phyloP scores from a whole-genome alignment of 2,888 invertebrate genomes.

The Polydesmus complanatus region DNA sequence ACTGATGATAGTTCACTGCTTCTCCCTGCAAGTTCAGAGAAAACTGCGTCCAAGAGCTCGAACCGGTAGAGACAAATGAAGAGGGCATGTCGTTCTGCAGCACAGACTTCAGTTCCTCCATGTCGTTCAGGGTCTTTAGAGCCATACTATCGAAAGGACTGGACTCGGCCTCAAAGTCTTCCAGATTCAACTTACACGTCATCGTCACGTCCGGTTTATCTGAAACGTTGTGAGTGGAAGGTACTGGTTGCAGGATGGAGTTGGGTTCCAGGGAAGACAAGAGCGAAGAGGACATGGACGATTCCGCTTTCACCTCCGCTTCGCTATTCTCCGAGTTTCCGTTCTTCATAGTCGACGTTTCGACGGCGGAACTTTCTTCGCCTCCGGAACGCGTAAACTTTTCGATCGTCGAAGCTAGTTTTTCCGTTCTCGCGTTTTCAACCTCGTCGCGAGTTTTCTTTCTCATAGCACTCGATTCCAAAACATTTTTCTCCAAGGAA shows the following conservation, averaged over 20 bases:
- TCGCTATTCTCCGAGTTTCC: not conserved
- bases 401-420: slow-evolving; percentile 15
- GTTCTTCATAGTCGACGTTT: not conserved
- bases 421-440: slow-evolving; percentile 26
- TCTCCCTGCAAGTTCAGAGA: not conserved
- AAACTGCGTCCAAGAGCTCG: not conserved
- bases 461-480: slow-evolving; percentile 57
- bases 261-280: slow-evolving; percentile 7
- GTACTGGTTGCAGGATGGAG: slow-evolving; percentile 17
- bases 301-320: not conserved
- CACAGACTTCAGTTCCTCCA: slow-evolving; percentile 80
- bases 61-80: not conserved
- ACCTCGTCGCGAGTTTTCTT: slow-evolving; percentile 45
- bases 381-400: slow-evolving; percentile 15
- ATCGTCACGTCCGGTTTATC: slow-evolving; percentile 9
- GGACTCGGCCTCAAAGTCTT: slow-evolving; percentile 82
- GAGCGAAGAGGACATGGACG: not conserved
- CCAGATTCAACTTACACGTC: slow-evolving; percentile 33
- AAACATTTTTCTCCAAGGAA: slow-evolving; percentile 54
- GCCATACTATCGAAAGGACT: slow-evolving; percentile 90
- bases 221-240: not conserved
- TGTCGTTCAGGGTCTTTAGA: slow-evolving; percentile 79
- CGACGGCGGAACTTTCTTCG: not conserved
- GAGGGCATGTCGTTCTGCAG: slow-evolving; percentile 21
- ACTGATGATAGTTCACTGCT: not conserved